Conservation (phyloP, 2,797 vertebrate species). For the Morelia viridis region DNA sequence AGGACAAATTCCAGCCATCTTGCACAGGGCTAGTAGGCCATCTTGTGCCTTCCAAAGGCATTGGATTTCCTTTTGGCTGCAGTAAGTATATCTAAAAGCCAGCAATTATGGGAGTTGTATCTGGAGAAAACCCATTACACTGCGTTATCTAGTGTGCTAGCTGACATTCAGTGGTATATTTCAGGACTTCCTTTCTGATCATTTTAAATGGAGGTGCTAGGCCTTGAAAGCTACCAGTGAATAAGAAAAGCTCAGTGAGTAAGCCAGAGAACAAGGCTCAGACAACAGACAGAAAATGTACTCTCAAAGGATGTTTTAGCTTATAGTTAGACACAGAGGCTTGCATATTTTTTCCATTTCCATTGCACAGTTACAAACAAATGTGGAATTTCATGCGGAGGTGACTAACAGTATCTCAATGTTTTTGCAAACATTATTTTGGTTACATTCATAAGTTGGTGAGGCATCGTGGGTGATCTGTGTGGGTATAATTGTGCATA, state of each 20-base stretch:
- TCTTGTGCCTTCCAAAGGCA: background rate
- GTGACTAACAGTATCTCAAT: conserved; percentile 7
- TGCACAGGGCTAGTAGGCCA: background rate
- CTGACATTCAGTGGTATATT: background rate
- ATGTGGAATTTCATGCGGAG: background rate
- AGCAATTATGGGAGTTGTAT: background rate
- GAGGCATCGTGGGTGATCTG: conserved; percentile 9
- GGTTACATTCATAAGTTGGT: background rate
- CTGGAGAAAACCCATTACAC: background rate
- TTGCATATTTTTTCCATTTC: background rate
- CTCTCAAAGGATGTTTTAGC: background rate
- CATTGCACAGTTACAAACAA: background rate
- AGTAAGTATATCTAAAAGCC: background rate
- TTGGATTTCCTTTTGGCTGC: background rate
- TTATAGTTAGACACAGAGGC: rapidly evolving
- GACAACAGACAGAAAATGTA: background rate
- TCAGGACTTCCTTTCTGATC: background rate
- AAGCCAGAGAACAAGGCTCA: background rate
- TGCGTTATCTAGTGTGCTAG: background rate
- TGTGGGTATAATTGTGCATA: background rate
- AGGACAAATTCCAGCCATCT: background rate
- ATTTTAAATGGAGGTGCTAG: background rate
- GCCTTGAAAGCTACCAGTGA: background rate
- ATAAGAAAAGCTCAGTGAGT: background rate
- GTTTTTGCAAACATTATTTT: background rate